Conservation (phyloP, 2,797 vertebrate genomes). For the Neosilurus mollespiculum region DNA sequence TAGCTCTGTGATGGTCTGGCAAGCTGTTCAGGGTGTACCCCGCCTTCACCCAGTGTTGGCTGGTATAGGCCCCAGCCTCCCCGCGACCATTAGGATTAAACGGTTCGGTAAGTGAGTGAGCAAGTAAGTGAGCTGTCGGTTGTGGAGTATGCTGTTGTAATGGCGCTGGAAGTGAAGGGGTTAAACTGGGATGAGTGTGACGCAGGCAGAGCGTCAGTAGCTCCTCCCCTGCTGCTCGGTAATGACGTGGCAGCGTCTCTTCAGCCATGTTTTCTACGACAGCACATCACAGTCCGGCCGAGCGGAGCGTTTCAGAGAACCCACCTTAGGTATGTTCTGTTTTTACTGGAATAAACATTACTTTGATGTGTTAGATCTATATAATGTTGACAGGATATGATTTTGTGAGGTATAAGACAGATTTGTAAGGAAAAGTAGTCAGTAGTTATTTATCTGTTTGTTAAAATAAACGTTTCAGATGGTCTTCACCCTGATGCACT, state of each 20-base stretch:
- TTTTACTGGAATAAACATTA: neutral
- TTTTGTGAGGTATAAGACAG: neutral
- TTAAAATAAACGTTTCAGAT: neutral
- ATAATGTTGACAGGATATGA: neutral
- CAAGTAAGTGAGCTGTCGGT: no score
- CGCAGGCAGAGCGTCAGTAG: neutral
- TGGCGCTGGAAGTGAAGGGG: neutral
- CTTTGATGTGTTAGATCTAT: neutral
- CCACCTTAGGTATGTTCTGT: conserved; percentile 8
- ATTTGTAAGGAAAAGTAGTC: neutral
- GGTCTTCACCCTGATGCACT: neutral
- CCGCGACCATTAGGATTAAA: no score
- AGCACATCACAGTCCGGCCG: conserved; percentile 13
- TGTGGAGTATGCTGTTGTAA: neutral
- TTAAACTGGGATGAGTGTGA: neutral
- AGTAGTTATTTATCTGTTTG: neutral
- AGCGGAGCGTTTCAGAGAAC: conserved; percentile 2
- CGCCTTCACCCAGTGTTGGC: no score
- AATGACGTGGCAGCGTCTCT: conserved; percentile 56
- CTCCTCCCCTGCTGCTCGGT: conserved; percentile 32
- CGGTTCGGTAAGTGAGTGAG: no score
- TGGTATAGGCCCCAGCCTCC: no score
- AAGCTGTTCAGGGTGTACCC: no score
- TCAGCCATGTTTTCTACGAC: conserved; percentile 59
- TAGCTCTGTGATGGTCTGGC: no score